Evolutionary conservation across 1,140 invertebrate genomes (phyloP), one percentile per base, ranked within the genome.

Genomic region (Limonius californicus): DNA sequence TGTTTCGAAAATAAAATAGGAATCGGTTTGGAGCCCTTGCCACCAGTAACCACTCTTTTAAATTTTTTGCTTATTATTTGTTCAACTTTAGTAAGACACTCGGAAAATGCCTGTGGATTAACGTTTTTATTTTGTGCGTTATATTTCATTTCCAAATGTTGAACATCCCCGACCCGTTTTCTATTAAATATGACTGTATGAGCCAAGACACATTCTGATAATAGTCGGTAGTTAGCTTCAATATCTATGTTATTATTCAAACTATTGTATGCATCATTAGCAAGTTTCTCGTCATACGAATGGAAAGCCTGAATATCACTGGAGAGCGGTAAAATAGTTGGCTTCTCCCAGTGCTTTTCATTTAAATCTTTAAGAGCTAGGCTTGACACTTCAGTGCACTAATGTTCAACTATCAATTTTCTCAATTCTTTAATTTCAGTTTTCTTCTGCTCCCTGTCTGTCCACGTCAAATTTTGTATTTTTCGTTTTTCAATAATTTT

Each of bases 151-250:
- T 23, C 19, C 39, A 32, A 54, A 35, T 50, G 65, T 47, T 69
- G 67, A 4, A 69, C 61, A 15, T 67, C 68, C 7, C 65, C 68
- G 15, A 67, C 47, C 9, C 65, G 20, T 61, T 69, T 68, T 53
- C 66, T 39, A 47, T 68, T 66, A 45, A 64, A 68, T 11, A 66
- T 50, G 15, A 68, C 2, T 23, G 54, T 43, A 11, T 45, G 15
- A 14, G 23, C 21, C 12, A 63, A 61, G 6, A 53, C 19, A 11
- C 68, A 70, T 62, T 72, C 63, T 32, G 65, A 61, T 20, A 67
- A 54, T 0, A 59, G 14, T 15, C 19, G 63, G 21, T 66, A 69
- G 20, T 64, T 23, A 12, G 14, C 7, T 54, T 6, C 20, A 23
- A n/a, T 3, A 23, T 54, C 7, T 16, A 12, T 18, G 6, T n/a